A percentile compares a stretch with the other conserved stretches of the same genome.
Conservation (phyloP, 2,888 invertebrate species). For the Trichogramma dendrolimi region DNA sequence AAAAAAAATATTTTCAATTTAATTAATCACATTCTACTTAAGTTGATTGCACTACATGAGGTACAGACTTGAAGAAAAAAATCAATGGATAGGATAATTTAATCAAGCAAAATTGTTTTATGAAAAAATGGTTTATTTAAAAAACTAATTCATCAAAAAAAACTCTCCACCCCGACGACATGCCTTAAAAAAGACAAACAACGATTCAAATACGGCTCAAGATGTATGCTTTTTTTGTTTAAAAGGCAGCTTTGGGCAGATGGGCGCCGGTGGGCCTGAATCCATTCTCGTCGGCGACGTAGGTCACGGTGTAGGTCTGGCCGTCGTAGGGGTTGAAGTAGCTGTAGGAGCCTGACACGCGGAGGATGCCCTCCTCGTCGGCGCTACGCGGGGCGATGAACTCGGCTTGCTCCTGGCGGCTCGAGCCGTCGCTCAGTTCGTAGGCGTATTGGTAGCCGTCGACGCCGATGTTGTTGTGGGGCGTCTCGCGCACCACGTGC, state of each 20-base stretch:
- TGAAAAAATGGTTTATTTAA: no score
- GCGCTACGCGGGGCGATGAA: constrained; percentile 33
- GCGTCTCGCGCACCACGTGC: constrained; percentile 34
- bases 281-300: constrained; percentile 38
- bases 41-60: no score
- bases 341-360: constrained; percentile 38
- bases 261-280: constrained; percentile 38
- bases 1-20: no score
- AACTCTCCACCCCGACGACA: no score
- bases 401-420: constrained; percentile 34
- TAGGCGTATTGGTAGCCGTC: constrained; percentile 38
- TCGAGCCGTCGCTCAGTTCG: constrained; percentile 37
- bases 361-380: constrained; percentile 25
- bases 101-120: no score
- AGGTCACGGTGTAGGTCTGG: constrained; percentile 34
- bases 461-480: constrained; percentile 39
- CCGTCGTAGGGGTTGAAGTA: constrained; percentile 33
- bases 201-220: no score
- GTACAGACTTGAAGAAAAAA: no score
- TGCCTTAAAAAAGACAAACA: no score
- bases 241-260: constrained; percentile 11
- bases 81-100: no score
- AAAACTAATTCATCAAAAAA: no score
- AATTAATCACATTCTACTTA: no score
- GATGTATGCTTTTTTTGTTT: no score